Conservation (phyloP, 2,797 vertebrate genomes). For the Sternotherus odoratus region DNA sequence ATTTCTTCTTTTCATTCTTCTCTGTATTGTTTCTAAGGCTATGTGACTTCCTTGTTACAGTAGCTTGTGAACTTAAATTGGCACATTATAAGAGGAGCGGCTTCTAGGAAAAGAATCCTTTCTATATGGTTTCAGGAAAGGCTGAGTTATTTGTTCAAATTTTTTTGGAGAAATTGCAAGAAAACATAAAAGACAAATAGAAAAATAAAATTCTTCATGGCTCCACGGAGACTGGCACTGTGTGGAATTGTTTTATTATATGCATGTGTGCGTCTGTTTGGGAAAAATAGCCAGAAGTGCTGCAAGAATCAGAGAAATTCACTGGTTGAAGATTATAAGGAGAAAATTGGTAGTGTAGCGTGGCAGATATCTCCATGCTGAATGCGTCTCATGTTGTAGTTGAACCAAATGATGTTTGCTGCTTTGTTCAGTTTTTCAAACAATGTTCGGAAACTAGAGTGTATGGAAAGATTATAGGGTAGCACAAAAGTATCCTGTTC, state of each 20-base stretch:
- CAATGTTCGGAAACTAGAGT: neutral
- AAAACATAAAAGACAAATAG: rapidly evolving
- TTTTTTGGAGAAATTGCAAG: neutral
- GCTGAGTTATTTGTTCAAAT: rapidly evolving
- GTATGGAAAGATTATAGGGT: neutral
- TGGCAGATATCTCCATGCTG: neutral
- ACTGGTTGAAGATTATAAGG: neutral
- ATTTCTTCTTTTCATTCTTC: neutral
- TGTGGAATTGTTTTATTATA: neutral
- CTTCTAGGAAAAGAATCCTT: neutral
- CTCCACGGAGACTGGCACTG: neutral
- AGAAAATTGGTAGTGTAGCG: neutral
- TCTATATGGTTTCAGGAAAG: neutral
- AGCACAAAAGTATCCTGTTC: neutral
- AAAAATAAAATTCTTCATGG: neutral
- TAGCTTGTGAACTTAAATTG: neutral
- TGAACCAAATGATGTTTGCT: neutral
- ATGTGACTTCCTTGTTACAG: neutral
- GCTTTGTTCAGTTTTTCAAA: neutral
- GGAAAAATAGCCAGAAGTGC: neutral
- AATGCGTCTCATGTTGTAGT: rapidly evolving
- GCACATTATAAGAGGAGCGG: neutral
- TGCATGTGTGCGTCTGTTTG: rapidly evolving
- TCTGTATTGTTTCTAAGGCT: neutral
- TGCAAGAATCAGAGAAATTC: neutral